phyloP scores from a whole-genome alignment of 2,888 invertebrate genomes.

The Mallateleia sp. region DNA sequence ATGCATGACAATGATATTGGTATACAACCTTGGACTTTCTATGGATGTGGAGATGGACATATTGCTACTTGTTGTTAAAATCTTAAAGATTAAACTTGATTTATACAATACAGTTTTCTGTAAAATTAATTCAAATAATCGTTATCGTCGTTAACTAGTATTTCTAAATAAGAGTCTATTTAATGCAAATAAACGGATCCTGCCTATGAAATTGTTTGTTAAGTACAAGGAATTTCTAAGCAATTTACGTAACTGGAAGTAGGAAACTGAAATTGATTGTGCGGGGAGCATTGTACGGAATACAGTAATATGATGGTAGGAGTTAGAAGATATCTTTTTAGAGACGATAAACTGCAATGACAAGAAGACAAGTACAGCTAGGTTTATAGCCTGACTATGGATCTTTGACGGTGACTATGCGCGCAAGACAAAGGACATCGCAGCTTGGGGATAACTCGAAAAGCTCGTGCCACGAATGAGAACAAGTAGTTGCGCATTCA shows the following conservation, averaged over 20 bases:
- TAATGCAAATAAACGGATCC: slow-evolving; percentile 23
- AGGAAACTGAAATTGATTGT: slow-evolving; percentile 57
- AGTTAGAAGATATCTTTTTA: slow-evolving; percentile 55
- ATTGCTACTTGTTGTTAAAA: no score
- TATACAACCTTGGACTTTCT: no score
- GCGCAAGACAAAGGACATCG: slow-evolving; percentile 57
- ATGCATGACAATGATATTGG: no score
- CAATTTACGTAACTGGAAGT: slow-evolving; percentile 36
- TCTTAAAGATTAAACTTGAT: no score
- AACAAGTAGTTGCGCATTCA: slow-evolving; percentile 74
- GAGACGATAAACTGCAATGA: slow-evolving; percentile 71
- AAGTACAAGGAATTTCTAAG: slow-evolving; percentile 37
- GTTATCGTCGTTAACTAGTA: not conserved
- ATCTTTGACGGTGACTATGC: slow-evolving; percentile 61
- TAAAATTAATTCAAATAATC: no score
- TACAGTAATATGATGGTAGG: slow-evolving; percentile 23
- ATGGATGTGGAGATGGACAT: no score
- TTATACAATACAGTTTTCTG: no score
- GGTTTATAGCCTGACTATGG: slow-evolving; percentile 65
- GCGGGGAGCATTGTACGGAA: slow-evolving; percentile 16
- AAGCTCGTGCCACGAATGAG: slow-evolving; percentile 65
- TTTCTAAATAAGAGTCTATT: slow-evolving; percentile 1
- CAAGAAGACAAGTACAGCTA: slow-evolving; percentile 65
- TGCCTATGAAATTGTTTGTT: slow-evolving; percentile 26
- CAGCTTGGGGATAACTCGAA: slow-evolving; percentile 48